Conservation (phyloP, 2,888 invertebrate species). For the Idaea dimidiata region DNA sequence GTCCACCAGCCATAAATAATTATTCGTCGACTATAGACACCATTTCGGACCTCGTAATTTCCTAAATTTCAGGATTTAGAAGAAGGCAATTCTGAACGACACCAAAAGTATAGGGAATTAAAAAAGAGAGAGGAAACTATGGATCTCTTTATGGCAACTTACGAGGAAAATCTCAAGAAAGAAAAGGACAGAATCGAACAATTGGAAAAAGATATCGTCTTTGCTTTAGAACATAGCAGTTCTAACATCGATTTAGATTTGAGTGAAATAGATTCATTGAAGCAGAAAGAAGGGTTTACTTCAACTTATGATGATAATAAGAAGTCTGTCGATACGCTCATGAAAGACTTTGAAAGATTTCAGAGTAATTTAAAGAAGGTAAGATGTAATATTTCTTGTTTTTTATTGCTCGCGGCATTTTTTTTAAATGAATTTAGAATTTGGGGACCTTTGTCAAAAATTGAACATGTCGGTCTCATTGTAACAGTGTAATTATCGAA, state of each 20-base stretch:
- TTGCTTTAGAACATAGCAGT: constrained; percentile 84
- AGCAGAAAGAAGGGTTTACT: constrained; percentile 68
- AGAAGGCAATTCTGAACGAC: constrained; percentile 86
- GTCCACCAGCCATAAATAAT: too few species aligned
- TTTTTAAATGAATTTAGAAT: too few species aligned
- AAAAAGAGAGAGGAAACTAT: constrained; percentile 90
- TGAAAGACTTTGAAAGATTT: constrained; percentile 80
- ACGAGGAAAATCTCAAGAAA: constrained; percentile 82
- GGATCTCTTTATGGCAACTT: constrained; percentile 86
- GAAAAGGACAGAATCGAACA: constrained; percentile 83
- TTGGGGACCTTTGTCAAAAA: too few species aligned
- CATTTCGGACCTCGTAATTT: too few species aligned
- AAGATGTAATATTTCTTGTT: constrained; percentile 4
- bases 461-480: too few species aligned
- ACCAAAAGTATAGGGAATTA: constrained; percentile 89
- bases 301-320: constrained; percentile 73
- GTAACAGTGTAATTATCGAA: too few species aligned
- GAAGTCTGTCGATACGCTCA: constrained; percentile 66
- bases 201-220: constrained; percentile 83
- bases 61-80: constrained; percentile 78
- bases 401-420: too few species aligned
- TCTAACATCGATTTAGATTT: constrained; percentile 83
- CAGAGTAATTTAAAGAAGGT: constrained; percentile 83
- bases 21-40: too few species aligned
- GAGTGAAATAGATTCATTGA: constrained; percentile 75